Percentiles rank a stretch among this genome's conserved stretches.
These are phyloP conservation scores for Trisateles emortualis DNA, from an alignment of 2,888 invertebrate species.

Conservation along the genomic window DNA sequence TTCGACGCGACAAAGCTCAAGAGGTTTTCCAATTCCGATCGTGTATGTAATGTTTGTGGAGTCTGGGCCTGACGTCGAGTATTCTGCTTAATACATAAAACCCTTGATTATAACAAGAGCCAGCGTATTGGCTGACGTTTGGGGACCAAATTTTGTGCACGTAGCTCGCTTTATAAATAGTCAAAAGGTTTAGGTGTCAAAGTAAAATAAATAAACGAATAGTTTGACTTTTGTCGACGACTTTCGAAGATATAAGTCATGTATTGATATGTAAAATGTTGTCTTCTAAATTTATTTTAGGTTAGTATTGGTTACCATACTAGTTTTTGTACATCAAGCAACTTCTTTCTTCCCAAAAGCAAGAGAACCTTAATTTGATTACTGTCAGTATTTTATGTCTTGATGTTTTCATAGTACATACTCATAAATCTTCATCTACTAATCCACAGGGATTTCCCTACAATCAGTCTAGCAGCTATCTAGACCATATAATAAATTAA, in stretches of 20 bases:
- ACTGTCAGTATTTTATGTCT: no score
- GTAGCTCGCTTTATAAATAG: background rate
- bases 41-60: constrained; percentile 30
- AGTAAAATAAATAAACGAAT: no score
- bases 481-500: constrained; percentile 14
- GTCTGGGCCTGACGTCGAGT: constrained; percentile 19
- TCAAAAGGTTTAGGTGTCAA: no score
- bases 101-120: constrained; percentile 7
- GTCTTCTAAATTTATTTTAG: no score
- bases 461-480: constrained; percentile 4
- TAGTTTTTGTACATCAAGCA: no score
- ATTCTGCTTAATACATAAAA: constrained; percentile 7
- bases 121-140: background rate
- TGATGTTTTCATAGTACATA: background rate
- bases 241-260: no score
- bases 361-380: no score
- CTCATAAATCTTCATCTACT: background rate
- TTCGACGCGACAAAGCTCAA: constrained; percentile 39
- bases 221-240: no score
- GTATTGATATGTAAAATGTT: no score
- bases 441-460: constrained; percentile 5
- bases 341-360: no score
- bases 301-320: no score
- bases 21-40: constrained; percentile 36
- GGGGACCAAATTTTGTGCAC: background rate